phyloP scores from a whole-genome alignment of 2,113 vertebrate genomes.

The Gracilinanus agilis region DNA sequence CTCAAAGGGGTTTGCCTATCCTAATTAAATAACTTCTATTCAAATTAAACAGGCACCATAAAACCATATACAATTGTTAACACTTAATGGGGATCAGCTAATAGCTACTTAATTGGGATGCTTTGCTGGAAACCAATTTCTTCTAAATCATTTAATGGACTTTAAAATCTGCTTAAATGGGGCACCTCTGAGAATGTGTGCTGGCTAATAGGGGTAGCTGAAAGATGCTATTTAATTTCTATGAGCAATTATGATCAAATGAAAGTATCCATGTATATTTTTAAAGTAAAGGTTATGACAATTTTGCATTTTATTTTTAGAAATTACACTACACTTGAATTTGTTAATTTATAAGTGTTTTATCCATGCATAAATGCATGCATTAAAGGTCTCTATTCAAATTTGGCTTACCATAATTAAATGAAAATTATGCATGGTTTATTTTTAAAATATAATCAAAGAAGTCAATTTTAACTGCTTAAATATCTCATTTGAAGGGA shows the following conservation, averaged over 20 bases:
- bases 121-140: not conserved
- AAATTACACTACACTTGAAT: not conserved
- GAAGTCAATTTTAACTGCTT: not conserved
- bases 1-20: not conserved
- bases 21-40: not conserved
- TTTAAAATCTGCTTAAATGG: not conserved
- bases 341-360: not conserved
- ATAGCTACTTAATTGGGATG: conserved; percentile 1
- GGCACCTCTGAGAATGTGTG: not conserved
- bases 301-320: not conserved
- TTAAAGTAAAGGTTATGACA: not conserved
- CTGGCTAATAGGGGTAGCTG: not conserved
- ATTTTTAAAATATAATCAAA: not conserved
- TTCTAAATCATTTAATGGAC: not conserved
- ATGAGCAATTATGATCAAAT: not conserved
- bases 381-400: not conserved
- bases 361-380: not conserved
- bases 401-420: not conserved
- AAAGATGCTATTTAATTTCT: not conserved
- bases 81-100: not conserved
- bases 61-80: not conserved
- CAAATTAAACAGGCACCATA: not conserved
- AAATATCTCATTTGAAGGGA: not conserved
- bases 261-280: not conserved
- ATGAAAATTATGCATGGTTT: not conserved